Percentiles rank a stretch among this genome's conserved stretches.
These are phyloP conservation scores for Zootermopsis nevadensis DNA, from an alignment of 2,888 invertebrate species.

Conservation along the genomic window DNA sequence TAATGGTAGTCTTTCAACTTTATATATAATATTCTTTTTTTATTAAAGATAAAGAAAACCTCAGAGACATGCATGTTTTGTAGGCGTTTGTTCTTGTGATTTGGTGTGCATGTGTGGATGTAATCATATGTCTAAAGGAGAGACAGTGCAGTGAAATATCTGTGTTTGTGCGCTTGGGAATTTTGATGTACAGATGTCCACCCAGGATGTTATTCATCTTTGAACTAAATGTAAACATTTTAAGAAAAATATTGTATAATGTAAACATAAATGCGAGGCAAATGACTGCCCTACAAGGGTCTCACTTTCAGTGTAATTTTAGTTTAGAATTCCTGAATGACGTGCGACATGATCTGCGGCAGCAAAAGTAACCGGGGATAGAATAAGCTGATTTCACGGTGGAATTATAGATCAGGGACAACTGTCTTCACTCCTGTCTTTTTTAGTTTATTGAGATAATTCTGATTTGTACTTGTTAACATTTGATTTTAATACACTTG, in stretches of 20 bases:
- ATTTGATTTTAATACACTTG: too few relatives aligned
- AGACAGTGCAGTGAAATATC: not conserved
- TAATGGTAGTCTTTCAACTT: constrained; percentile 41
- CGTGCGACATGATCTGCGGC: constrained; percentile 2
- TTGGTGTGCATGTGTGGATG: constrained; percentile 37
- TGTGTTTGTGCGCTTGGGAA: not conserved
- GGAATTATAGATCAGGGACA: not conserved
- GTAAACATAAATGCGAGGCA: constrained; percentile 16
- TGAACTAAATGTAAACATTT: constrained; percentile 16
- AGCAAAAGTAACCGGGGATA: not conserved
- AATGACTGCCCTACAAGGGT: constrained; percentile 14
- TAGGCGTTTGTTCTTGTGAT: constrained; percentile 45
- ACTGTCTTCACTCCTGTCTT: not conserved
- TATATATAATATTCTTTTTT: constrained; percentile 47
- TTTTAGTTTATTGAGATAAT: too few relatives aligned
- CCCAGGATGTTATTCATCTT: not conserved
- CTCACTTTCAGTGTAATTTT: constrained; percentile 19
- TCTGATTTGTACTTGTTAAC: too few relatives aligned
- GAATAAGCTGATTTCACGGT: constrained; percentile 13
- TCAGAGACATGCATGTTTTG: constrained; percentile 45
- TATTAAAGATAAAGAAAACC: constrained; percentile 41
- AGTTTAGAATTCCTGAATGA: not conserved
- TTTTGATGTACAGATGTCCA: not conserved
- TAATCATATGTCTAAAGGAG: not conserved
- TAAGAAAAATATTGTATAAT: constrained; percentile 9